Conservation (phyloP, 1,140 invertebrate genomes). For the Pristionchus pacificus region DNA sequence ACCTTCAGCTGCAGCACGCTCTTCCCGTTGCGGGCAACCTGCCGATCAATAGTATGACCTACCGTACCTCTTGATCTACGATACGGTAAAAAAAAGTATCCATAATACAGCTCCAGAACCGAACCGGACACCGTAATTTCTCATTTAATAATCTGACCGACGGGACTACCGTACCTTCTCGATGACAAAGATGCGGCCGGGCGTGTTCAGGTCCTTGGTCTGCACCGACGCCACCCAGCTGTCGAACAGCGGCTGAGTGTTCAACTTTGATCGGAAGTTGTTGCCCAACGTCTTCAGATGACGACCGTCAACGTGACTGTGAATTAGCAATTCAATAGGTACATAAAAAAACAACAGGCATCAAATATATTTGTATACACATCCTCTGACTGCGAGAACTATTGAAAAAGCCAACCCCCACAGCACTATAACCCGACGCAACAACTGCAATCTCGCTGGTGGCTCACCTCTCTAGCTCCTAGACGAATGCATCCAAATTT, state of each 20-base stretch:
- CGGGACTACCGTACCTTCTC: conserved; percentile 65
- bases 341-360: neutral
- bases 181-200: conserved; percentile 88
- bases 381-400: neutral
- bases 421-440: neutral
- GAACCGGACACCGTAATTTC: no score
- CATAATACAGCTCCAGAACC: no score
- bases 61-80: neutral
- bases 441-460: neutral
- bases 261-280: conserved; percentile 91
- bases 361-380: neutral
- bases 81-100: no score
- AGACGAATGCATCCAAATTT: no score
- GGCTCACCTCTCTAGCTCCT: no score
- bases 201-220: conserved; percentile 84
- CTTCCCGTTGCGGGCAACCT: conserved; percentile 8
- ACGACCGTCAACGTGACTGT: conserved; percentile 32
- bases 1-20: conserved; percentile 77
- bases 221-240: conserved; percentile 91
- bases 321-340: no score
- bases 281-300: conserved; percentile 95
- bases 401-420: neutral
- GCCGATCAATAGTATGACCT: no score
- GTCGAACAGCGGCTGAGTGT: conserved; percentile 85
- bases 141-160: no score